Evolutionary conservation across 2,888 invertebrate species (phyloP).

Genomic region (Pachycephus smyrnensis): DNA sequence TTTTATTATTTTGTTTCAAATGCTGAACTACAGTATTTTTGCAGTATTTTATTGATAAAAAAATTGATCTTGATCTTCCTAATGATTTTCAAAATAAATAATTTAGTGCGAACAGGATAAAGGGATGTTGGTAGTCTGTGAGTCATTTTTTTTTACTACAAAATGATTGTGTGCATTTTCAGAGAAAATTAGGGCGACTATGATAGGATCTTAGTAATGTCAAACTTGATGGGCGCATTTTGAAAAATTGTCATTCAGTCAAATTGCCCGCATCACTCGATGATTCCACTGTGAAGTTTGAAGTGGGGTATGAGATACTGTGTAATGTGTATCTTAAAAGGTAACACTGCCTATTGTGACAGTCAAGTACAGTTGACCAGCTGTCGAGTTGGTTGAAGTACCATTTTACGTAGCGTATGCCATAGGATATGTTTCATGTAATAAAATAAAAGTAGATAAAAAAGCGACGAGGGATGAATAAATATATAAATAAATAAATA

Average conservation of each 20-base stretch:
- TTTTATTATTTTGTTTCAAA: not conserved
- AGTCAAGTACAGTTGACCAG: conserved; percentile 47
- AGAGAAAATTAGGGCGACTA: not conserved
- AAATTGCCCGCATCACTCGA: conserved; percentile 42
- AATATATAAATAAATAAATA: conserved; percentile 6
- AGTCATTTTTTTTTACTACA: not conserved
- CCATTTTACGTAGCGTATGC: conserved; percentile 14
- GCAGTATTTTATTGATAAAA: not conserved
- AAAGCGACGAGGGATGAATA: not conserved
- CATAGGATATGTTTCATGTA: not conserved
- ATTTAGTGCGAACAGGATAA: not conserved
- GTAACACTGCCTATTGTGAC: conserved; percentile 28
- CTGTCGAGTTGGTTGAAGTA: conserved; percentile 46
- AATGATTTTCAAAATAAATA: not conserved
- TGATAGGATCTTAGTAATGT: too few relatives aligned
- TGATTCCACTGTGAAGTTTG: not conserved
- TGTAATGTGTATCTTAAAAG: not conserved
- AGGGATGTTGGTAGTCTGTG: not conserved
- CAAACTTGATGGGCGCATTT: conserved; percentile 19
- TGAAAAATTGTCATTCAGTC: conserved; percentile 22
- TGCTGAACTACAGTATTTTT: not conserved
- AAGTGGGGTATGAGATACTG: not conserved
- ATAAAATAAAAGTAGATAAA: not conserved
- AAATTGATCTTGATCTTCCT: not conserved
- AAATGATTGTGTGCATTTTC: not conserved